phyloP scores from a whole-genome alignment of 2,888 invertebrate genomes.

The Rosalia funebris region DNA sequence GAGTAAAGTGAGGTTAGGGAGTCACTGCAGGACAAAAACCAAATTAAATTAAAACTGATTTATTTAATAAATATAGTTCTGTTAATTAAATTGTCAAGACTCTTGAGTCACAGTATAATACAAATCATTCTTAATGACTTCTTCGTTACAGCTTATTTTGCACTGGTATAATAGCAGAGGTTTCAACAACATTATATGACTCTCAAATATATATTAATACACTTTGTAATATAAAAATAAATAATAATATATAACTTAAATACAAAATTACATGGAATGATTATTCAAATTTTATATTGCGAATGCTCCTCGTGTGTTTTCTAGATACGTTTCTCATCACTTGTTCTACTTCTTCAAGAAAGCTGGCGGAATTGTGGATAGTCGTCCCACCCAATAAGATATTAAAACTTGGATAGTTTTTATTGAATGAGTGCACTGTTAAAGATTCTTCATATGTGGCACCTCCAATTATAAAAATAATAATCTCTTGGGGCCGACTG shows the following conservation, averaged over 20 bases:
- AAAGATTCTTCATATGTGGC: constrained; percentile 95
- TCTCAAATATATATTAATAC: background rate
- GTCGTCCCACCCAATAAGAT: constrained; percentile 92
- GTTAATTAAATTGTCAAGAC: no score
- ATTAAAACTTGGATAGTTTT: constrained; percentile 76
- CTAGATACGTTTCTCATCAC: constrained; percentile 75
- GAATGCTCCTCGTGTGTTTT: constrained; percentile 53
- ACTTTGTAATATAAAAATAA: constrained; percentile 21
- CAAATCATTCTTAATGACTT: background rate
- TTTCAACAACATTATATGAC: background rate
- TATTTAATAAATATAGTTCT: background rate
- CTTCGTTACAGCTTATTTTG: background rate
- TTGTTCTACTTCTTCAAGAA: constrained; percentile 78
- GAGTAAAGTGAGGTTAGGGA: background rate
- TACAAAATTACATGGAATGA: constrained; percentile 21
- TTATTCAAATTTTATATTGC: constrained; percentile 52
- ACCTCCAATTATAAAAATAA: constrained; percentile 96
- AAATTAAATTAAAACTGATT: background rate
- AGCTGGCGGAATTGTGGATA: constrained; percentile 87
- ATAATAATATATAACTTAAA: constrained; percentile 20
- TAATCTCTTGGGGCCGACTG: constrained; percentile 87
- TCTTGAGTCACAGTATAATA: background rate
- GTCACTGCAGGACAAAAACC: background rate
- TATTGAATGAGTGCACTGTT: constrained; percentile 83
- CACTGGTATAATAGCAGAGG: no score